Conservation (phyloP, 2,888 invertebrate genomes). For the Myopa testacea region DNA sequence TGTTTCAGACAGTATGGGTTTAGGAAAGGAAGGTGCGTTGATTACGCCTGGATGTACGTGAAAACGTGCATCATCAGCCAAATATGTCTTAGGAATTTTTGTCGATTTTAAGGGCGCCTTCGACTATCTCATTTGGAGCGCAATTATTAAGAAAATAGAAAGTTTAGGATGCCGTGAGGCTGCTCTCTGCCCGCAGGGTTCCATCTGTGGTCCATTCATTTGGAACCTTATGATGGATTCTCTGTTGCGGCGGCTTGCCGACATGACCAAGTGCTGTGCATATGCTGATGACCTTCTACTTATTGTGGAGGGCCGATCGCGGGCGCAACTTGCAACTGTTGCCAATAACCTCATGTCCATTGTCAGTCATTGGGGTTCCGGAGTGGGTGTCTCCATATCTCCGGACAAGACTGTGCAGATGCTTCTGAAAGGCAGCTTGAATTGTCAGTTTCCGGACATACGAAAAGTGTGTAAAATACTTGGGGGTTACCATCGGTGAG, state of each 20-base stretch:
- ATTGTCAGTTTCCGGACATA: background rate
- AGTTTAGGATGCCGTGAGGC: conserved; percentile 20
- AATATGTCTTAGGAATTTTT: too few species aligned
- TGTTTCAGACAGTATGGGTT: too few species aligned
- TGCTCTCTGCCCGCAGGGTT: too few species aligned
- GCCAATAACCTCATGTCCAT: conserved; percentile 6
- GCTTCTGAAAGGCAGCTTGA: conserved; percentile 41
- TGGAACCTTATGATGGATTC: conserved; percentile 41
- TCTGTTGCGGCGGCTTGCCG: conserved; percentile 25
- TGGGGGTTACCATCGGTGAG: too few species aligned
- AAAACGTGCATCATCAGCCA: too few species aligned
- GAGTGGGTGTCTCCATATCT: conserved; percentile 37
- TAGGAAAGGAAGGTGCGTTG: too few species aligned
- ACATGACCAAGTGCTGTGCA: conserved; percentile 12
- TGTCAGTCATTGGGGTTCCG: conserved; percentile 29
- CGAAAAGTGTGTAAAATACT: too few species aligned
- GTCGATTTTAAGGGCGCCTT: conserved; percentile 20
- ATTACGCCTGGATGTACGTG: too few species aligned
- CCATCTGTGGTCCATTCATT: conserved; percentile 16
- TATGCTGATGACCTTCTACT: conserved; percentile 41
- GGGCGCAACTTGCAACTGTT: conserved; percentile 17
- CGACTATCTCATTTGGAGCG: conserved; percentile 45
- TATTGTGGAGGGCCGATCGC: conserved; percentile 31
- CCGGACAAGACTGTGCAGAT: conserved; percentile 40
- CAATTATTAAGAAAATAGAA: conserved; percentile 30